These are phyloP conservation scores for Hemiprocne comata DNA, from an alignment of 2,113 vertebrate species.

Conservation along the genomic window DNA sequence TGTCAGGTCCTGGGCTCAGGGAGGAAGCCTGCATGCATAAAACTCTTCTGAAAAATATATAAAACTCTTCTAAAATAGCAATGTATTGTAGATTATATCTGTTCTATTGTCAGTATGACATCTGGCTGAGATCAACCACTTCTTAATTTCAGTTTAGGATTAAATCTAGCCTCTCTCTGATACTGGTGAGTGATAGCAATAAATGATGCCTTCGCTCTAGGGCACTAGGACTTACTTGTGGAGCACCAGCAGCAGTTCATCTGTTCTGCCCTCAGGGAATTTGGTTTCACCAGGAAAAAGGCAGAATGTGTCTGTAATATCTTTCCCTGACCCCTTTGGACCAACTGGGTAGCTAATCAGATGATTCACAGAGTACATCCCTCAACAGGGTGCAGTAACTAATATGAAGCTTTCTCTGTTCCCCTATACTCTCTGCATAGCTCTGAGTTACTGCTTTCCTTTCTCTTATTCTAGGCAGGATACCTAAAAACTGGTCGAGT, in stretches of 20 bases:
- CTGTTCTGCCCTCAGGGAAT: neutral
- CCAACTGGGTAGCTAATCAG: neutral
- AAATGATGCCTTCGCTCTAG: neutral
- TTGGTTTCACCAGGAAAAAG: neutral
- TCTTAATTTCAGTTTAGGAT: constrained; percentile 13
- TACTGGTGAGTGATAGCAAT: neutral
- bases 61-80: neutral
- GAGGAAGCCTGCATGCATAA: neutral
- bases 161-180: neutral
- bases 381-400: neutral
- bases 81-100: neutral
- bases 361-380: neutral
- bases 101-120: neutral
- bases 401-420: neutral
- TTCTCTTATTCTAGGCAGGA: neutral
- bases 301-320: neutral
- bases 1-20: fast-evolving
- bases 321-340: neutral
- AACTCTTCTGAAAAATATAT: neutral
- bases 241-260: neutral
- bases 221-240: neutral
- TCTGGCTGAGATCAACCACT: neutral
- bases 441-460: neutral
- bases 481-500: neutral
- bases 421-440: neutral